phyloP scores from a whole-genome alignment of 92 coral and sea anemone genomes.

The Porites evermanni region DNA sequence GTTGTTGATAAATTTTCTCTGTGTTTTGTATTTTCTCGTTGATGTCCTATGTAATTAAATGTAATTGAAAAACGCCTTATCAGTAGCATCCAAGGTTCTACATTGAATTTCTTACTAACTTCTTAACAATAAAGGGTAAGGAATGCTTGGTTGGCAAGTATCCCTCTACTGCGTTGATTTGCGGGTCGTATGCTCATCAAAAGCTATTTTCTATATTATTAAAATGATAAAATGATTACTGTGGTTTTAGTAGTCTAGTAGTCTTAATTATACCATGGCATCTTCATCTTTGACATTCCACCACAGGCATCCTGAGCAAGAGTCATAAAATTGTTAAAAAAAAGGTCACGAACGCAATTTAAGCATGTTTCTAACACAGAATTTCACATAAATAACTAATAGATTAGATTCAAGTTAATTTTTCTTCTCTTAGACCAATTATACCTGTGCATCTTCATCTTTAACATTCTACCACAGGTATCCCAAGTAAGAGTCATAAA shows the following conservation, averaged over 20 bases:
- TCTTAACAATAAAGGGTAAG: too few relatives aligned
- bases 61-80: too few relatives aligned
- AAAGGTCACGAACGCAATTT: conserved; percentile 6
- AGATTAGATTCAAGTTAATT: too few relatives aligned
- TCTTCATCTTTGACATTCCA: conserved; percentile 14
- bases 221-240: conserved; percentile 1
- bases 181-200: background rate
- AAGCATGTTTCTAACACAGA: background rate
- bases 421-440: too few relatives aligned
- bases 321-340: background rate
- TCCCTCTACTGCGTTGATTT: background rate
- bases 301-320: conserved; percentile 5
- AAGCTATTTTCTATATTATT: background rate
- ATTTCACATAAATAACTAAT: background rate
- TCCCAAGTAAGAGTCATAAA: background rate
- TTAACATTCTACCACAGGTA: conserved; percentile 24
- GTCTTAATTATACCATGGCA: conserved; percentile 4
- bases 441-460: background rate
- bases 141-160: background rate
- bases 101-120: too few relatives aligned
- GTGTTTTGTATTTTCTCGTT: too few relatives aligned
- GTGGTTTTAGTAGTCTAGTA: background rate
- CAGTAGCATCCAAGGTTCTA: too few relatives aligned
- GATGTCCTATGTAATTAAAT: too few relatives aligned
- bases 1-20: too few relatives aligned